phyloP scores from a whole-genome alignment of 2,888 invertebrate species.

The Sisyra nigra region DNA sequence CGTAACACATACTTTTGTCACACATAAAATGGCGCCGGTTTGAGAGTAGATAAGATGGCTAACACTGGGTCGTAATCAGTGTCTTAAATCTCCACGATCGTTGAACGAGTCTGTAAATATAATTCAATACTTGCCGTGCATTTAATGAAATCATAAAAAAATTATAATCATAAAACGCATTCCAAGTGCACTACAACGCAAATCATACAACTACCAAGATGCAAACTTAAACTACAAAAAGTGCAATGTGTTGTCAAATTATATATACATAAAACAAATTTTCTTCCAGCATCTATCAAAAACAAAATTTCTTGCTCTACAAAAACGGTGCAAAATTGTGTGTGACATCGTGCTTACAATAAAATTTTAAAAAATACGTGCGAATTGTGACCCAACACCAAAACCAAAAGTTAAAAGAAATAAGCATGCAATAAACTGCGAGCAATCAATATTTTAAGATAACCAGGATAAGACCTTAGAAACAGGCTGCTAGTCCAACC shows the following conservation, averaged over 20 bases:
- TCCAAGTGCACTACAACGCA: not conserved
- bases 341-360: too few species aligned
- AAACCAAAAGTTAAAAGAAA: too few species aligned
- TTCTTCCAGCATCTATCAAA: not conserved
- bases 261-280: not conserved
- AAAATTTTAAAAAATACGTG: too few species aligned
- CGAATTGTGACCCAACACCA: too few species aligned
- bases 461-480: too few species aligned
- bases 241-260: not conserved
- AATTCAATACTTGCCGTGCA: conserved; percentile 7
- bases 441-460: too few species aligned
- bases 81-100: conserved; percentile 7
- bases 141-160: not conserved
- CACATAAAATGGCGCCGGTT: conserved; percentile 7
- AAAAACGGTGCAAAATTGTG: too few species aligned
- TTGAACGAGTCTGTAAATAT: conserved; percentile 8
- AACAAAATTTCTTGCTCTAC: not conserved
- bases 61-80: conserved; percentile 4
- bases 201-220: not conserved
- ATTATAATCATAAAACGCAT: not conserved
- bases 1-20: conserved; percentile 8
- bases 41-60: not conserved
- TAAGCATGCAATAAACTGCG: too few species aligned
- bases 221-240: not conserved
- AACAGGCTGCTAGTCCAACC: too few species aligned